Percentiles rank a stretch among this genome's conserved stretches.
Conservation (phyloP, 1,140 invertebrate species). For the Drosophila leontia region DNA sequence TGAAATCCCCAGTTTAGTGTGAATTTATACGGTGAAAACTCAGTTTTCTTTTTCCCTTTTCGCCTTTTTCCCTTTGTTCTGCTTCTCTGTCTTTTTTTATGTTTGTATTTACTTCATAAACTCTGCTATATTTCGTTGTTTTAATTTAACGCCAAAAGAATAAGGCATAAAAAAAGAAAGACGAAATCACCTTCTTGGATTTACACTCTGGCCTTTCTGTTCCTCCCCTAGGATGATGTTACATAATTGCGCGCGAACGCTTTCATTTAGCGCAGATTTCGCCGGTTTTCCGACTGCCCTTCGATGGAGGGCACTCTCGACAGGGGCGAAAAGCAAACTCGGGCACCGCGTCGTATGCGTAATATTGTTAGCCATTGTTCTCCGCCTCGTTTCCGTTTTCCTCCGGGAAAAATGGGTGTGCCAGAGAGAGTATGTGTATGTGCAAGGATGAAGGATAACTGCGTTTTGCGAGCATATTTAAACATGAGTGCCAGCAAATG, state of each 20-base stretch:
- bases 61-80: neutral
- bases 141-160: slow-evolving; percentile 71
- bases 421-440: neutral
- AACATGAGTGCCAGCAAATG: slow-evolving; percentile 31
- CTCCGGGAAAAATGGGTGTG: slow-evolving; percentile 30
- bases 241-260: slow-evolving; percentile 61
- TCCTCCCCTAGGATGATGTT: slow-evolving; percentile 25
- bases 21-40: slow-evolving; percentile 73
- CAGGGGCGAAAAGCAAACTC: slow-evolving; percentile 18
- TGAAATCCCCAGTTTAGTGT: slow-evolving; percentile 79
- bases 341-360: slow-evolving; percentile 62
- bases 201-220: slow-evolving; percentile 2
- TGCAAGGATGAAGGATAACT: slow-evolving; percentile 21
- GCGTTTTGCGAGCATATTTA: slow-evolving; percentile 33
- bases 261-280: slow-evolving; percentile 49
- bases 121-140: slow-evolving; percentile 57
- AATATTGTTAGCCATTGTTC: slow-evolving; percentile 70
- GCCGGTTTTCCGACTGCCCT: slow-evolving; percentile 5
- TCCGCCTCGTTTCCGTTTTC: slow-evolving; percentile 16
- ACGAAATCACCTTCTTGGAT: slow-evolving; percentile 32
- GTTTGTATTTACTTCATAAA: slow-evolving; percentile 53
- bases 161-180: slow-evolving; percentile 17
- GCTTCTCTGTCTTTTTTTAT: slow-evolving; percentile 27
- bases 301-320: slow-evolving; percentile 16
- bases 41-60: slow-evolving; percentile 16